phyloP scores from a whole-genome alignment of 2,113 vertebrate genomes.

The Urocitellus parryii region DNA sequence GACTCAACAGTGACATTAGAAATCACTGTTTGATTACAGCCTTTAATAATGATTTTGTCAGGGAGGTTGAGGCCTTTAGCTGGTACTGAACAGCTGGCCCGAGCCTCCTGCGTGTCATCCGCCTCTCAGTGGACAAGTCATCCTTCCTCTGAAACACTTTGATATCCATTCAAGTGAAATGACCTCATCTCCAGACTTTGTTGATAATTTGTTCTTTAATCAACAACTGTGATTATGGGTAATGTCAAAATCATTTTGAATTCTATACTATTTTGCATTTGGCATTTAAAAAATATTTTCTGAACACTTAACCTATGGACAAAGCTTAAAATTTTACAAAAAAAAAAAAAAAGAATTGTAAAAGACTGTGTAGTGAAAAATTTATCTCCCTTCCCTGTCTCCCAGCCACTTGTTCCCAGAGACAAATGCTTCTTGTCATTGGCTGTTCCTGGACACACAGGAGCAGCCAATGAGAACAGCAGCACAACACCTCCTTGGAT shows the following conservation, averaged over 20 bases:
- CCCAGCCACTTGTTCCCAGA: background rate
- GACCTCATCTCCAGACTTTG: background rate
- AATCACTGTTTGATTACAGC: background rate
- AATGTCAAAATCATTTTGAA: conserved; percentile 12
- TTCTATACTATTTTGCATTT: background rate
- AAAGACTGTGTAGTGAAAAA: background rate
- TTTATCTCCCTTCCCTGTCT: background rate
- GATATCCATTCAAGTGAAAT: background rate
- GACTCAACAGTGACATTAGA: background rate
- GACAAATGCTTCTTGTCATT: background rate
- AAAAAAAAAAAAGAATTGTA: background rate
- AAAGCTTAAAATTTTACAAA: background rate
- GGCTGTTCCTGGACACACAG: too few relatives aligned
- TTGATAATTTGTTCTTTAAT: background rate
- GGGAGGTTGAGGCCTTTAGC: background rate
- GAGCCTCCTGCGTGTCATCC: background rate
- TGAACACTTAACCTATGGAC: background rate
- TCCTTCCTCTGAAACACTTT: background rate
- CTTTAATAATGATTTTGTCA: background rate
- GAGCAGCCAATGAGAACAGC: background rate
- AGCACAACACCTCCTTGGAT: background rate
- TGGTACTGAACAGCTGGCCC: background rate
- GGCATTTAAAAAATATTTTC: background rate
- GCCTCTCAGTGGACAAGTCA: too few relatives aligned
- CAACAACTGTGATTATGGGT: background rate